Base-by-base conservation (phyloP, 2,113 vertebrate genomes). In the Ploceus nigricollis region DNA sequence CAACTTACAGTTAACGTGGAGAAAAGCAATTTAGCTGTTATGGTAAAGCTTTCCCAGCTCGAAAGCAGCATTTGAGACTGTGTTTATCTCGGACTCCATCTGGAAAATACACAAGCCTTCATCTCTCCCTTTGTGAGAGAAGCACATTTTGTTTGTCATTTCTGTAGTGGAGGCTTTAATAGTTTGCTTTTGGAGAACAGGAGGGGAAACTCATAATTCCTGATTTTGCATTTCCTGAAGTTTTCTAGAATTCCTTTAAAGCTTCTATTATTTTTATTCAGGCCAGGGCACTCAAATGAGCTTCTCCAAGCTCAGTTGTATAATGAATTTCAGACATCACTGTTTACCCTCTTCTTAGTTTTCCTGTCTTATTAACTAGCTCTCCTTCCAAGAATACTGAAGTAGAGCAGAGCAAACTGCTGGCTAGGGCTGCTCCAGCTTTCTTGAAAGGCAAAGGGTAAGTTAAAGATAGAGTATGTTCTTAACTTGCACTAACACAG, bases 371-470 rank as follows among this genome's bases (percentile, higher is more conserved):
- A 98, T 97, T 98, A 98, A 98, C 98, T 97, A 98, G 98, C 97
- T 98, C 98, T 96, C 97, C 98, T 98, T 98, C 97, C 98, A 98
- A 98, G 98, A 98, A 96, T 97, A 98, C 98, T 96, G 98, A 98
- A 97, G 97, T 98, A 97, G 98, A 98, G 94, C 98, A 99, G 97
- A 99, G 93, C 98, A 99, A 98, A 98, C 97, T 97, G 77, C 97
- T 99, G 98, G 98, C 98, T 97, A 98, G 97, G 98, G 98, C 98
- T 82, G 98, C 98, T 97, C 98, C 99, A 79, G 98, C 98, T 98
- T 98, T 99, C 98, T 98, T 99, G 96, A 99, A 98, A 97, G 99
- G 99, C 89, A 99, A 98, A 98, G 99, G 99, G 99, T 99, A 99
- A 99, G 99, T 99, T 93, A 84, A 92, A 97, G 88, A 97, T 94